Evolutionary conservation across 2,797 vertebrate species (phyloP).

Genomic region (Pipistrellus pygmaeus): DNA sequence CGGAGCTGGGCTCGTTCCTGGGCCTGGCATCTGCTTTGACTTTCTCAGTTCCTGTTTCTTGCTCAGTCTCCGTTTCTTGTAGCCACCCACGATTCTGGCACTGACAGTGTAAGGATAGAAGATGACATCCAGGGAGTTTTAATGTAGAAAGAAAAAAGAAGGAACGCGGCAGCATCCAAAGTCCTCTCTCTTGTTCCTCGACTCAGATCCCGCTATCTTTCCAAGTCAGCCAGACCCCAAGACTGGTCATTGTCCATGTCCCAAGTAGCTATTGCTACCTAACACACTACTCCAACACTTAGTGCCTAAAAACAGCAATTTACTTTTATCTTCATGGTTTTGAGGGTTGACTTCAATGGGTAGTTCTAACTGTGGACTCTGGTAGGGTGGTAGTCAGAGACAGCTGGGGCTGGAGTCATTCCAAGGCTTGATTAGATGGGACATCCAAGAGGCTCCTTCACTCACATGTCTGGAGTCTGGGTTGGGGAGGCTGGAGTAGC

Average conservation of each 20-base stretch:
- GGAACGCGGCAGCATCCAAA: slow-evolving; percentile 14
- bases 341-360: background rate
- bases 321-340: background rate
- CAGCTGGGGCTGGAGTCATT: background rate
- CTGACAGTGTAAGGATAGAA: slow-evolving; percentile 54
- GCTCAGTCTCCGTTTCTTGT: slow-evolving; percentile 77
- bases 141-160: slow-evolving; percentile 65
- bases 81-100: slow-evolving; percentile 81
- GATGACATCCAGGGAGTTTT: slow-evolving; percentile 58
- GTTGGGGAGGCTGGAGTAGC: background rate
- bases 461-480: background rate
- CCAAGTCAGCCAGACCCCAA: background rate
- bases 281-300: background rate
- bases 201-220: background rate
- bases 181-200: background rate
- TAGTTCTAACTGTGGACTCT: background rate
- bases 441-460: background rate
- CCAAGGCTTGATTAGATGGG: background rate
- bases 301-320: background rate
- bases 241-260: background rate
- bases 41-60: slow-evolving; percentile 83
- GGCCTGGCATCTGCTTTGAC: slow-evolving; percentile 81
- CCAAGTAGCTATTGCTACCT: background rate
- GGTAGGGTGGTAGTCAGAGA: background rate
- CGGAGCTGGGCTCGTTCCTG: slow-evolving; percentile 76